A percentile compares a stretch with the other conserved stretches of the same genome.
Evolutionary conservation across 2,113 vertebrate genomes (phyloP).

Genomic region (Sciurus niger): DNA sequence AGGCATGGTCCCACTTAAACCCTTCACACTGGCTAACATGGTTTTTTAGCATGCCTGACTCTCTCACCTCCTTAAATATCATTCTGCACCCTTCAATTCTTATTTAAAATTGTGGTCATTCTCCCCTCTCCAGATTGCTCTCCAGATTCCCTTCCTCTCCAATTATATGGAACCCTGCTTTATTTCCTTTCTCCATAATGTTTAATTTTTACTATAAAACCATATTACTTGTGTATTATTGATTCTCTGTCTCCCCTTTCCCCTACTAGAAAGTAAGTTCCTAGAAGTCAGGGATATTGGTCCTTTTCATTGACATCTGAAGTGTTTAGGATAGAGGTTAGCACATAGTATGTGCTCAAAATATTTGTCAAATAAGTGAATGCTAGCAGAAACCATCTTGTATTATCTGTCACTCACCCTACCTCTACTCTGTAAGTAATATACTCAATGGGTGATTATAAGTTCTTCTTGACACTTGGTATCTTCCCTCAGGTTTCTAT

Average conservation of each 20-base stretch:
- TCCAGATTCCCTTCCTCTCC: neutral
- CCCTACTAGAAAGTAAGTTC: neutral
- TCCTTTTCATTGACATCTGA: neutral
- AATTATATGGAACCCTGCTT: neutral
- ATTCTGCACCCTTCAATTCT: neutral
- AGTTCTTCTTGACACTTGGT: neutral
- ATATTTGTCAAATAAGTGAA: neutral
- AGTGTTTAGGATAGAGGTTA: neutral
- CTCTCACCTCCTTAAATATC: neutral
- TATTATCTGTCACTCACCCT: neutral
- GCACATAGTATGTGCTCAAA: neutral
- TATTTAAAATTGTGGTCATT: neutral
- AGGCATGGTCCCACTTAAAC: no score
- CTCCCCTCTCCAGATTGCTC: neutral
- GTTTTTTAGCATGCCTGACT: neutral
- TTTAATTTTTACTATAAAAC: neutral
- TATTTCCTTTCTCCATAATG: neutral
- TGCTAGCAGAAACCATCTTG: neutral
- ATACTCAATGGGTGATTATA: neutral
- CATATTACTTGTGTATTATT: neutral
- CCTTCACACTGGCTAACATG: neutral
- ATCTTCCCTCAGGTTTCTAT: neutral
- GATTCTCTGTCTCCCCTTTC: neutral
- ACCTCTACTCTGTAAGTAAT: neutral
- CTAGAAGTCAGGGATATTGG: neutral